Evolutionary conservation across 2,113 vertebrate genomes (phyloP).

Genomic region (Polypterus bichir): DNA sequence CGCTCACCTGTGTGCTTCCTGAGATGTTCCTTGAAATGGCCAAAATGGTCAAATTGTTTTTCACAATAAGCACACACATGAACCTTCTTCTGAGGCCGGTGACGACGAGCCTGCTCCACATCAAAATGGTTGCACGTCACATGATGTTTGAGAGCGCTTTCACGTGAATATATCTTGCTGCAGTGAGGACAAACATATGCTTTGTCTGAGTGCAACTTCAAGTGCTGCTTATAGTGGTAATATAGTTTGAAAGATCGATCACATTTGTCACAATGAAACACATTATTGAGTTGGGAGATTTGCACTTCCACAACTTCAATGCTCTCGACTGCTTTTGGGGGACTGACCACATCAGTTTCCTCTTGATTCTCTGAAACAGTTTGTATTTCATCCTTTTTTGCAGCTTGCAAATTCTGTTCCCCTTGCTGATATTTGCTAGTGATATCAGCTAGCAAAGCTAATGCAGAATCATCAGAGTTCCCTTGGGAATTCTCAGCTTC

Average conservation of each 20-base stretch:
- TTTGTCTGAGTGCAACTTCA: constrained; percentile 84
- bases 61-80: constrained; percentile 91
- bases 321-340: constrained; percentile 79
- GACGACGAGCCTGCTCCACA: constrained; percentile 66
- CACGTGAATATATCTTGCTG: constrained; percentile 85
- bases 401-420: constrained; percentile 41
- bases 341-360: constrained; percentile 58
- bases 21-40: constrained; percentile 95
- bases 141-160: constrained; percentile 90
- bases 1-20: constrained; percentile 85
- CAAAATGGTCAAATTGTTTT: constrained; percentile 94
- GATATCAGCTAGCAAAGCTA: constrained; percentile 89
- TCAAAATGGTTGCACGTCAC: constrained; percentile 80
- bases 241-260: constrained; percentile 91
- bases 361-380: constrained; percentile 28
- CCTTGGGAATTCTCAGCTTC: constrained; percentile 58
- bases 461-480: constrained; percentile 79
- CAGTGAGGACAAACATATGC: constrained; percentile 81
- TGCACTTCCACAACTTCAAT: constrained; percentile 93
- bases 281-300: constrained; percentile 87
- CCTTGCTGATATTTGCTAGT: constrained; percentile 94
- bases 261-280: constrained; percentile 91
- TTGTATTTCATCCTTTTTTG: constrained; percentile 27
- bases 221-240: constrained; percentile 96
- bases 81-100: constrained; percentile 83